Evolutionary conservation across 2,113 vertebrate species (phyloP).

Genomic region (Proteles cristata): DNA sequence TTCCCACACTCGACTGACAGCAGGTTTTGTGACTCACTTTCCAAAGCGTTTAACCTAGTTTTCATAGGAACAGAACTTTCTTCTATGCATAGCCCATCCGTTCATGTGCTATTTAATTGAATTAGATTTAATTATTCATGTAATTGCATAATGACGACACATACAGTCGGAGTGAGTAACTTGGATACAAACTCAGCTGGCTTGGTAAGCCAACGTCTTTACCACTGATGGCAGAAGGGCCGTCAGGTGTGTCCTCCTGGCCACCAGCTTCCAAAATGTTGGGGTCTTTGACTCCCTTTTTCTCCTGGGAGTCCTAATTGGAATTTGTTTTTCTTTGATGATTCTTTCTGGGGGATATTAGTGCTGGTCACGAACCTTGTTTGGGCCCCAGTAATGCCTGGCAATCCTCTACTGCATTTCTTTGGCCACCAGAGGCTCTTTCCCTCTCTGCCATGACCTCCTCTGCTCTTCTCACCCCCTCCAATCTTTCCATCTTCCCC

Average conservation of each 20-base stretch:
- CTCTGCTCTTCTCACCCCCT: background rate
- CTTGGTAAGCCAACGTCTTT: background rate
- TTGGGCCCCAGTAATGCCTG: background rate
- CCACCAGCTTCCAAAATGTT: background rate
- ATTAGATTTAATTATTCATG: background rate
- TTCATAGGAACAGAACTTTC: conserved; percentile 26
- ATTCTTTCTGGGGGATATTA: background rate
- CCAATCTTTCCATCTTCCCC: background rate
- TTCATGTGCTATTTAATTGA: background rate
- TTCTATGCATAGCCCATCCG: background rate
- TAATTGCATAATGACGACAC: background rate
- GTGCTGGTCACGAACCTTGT: background rate
- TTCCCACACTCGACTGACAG: background rate
- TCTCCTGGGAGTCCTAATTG: background rate
- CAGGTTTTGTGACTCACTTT: background rate
- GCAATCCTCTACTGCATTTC: background rate
- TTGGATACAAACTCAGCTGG: background rate
- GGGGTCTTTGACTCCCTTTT: background rate
- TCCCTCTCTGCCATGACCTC: background rate
- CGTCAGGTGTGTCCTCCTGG: background rate
- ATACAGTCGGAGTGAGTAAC: background rate
- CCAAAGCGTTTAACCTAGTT: background rate
- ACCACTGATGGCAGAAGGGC: background rate
- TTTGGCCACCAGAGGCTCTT: background rate
- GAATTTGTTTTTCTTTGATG: background rate